Evolutionary conservation across 2,113 vertebrate genomes (phyloP).

Genomic region (Spilogale gracilis): DNA sequence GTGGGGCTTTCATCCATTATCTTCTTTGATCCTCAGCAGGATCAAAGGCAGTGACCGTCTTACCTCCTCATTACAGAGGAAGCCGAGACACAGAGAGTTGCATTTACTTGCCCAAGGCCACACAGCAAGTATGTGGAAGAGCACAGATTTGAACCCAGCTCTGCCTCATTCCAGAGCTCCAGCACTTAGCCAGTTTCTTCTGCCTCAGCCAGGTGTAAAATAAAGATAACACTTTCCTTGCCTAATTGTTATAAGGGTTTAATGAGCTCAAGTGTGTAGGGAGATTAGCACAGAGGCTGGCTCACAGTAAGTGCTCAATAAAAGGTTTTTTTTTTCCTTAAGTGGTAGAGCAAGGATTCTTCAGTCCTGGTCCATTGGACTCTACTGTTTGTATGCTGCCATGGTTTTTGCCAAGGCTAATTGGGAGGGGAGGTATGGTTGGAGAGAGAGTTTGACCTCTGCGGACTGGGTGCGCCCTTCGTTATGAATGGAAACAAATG

Average conservation of each 20-base stretch:
- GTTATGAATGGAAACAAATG: neutral
- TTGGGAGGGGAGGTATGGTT: neutral
- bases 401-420: neutral
- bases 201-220: neutral
- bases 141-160: slow-evolving; percentile 6
- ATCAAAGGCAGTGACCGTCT: slow-evolving; percentile 52
- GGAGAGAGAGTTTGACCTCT: neutral
- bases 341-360: neutral
- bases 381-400: neutral
- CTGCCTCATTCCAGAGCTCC: neutral
- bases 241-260: neutral
- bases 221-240: slow-evolving; percentile 18
- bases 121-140: slow-evolving; percentile 45
- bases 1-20: slow-evolving; percentile 48
- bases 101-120: slow-evolving; percentile 64
- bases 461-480: neutral
- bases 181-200: neutral
- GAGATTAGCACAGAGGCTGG: neutral
- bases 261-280: neutral
- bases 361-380: neutral
- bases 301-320: neutral
- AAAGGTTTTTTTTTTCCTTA: neutral
- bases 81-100: slow-evolving; percentile 65
- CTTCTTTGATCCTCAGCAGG: slow-evolving; percentile 56
- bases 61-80: slow-evolving; percentile 48